These are phyloP conservation scores for Aleiodes testaceus DNA, from an alignment of 2,888 invertebrate species.

Conservation along the genomic window DNA sequence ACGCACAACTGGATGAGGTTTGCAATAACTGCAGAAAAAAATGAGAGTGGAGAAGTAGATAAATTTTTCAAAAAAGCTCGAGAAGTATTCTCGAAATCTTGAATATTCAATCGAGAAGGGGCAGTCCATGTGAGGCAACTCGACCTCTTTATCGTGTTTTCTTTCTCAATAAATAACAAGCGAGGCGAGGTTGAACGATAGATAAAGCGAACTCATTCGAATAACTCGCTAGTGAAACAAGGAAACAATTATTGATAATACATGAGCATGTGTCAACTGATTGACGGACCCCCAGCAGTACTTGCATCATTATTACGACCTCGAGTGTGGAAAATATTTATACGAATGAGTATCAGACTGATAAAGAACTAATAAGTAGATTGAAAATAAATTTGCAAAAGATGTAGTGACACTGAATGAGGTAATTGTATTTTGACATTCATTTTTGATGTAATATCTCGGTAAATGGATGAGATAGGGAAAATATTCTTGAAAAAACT, in stretches of 20 bases:
- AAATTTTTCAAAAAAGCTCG: too few species aligned
- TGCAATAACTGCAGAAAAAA: not conserved
- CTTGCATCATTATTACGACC: constrained; percentile 57
- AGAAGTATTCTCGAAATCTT: not conserved
- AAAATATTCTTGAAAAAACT: too few species aligned
- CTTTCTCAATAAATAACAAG: not conserved
- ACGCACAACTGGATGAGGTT: not conserved
- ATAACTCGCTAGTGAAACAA: constrained; percentile 22
- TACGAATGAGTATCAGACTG: not conserved
- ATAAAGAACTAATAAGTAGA: too few species aligned
- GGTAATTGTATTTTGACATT: too few species aligned
- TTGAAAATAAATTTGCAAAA: too few species aligned
- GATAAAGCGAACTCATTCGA: not conserved
- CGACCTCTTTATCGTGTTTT: constrained; percentile 8
- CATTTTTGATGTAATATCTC: too few species aligned
- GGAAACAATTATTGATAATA: constrained; percentile 42
- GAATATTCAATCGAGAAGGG: not conserved
- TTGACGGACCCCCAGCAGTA: constrained; percentile 63
- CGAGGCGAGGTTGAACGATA: constrained; percentile 3
- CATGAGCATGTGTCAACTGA: constrained; percentile 49
- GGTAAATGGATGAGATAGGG: too few species aligned
- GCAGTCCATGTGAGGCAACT: constrained; percentile 28
- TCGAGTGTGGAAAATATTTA: constrained; percentile 12
- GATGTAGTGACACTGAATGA: too few species aligned
- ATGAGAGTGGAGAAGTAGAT: not conserved